These are phyloP conservation scores for Neotragus moschatus DNA, from an alignment of 2,113 vertebrate species.

Conservation along the genomic window DNA sequence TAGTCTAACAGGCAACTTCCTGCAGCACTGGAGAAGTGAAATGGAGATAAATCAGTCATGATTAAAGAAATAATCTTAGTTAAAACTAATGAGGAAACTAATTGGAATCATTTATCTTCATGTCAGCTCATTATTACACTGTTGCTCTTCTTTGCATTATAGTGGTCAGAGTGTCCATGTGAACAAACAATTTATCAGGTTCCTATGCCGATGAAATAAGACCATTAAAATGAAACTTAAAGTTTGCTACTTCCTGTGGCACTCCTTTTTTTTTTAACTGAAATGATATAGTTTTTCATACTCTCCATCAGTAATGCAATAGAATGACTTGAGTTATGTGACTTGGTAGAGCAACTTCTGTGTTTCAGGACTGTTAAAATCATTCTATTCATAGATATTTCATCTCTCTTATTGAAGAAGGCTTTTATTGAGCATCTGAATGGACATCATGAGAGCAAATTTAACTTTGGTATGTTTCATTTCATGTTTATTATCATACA, in stretches of 20 bases:
- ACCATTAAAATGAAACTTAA: background rate
- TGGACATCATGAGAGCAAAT: background rate
- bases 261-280: background rate
- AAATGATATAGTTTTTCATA: background rate
- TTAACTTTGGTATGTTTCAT: background rate
- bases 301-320: background rate
- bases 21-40: conserved; percentile 4
- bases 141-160: conserved; percentile 45
- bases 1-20: background rate
- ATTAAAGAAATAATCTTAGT: conserved; percentile 69
- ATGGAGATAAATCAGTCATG: conserved; percentile 67
- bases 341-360: background rate
- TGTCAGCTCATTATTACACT: conserved; percentile 58
- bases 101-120: conserved; percentile 73
- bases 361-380: background rate
- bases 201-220: background rate
- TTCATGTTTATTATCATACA: background rate
- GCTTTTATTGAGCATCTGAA: background rate
- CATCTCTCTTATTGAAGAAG: background rate
- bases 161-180: background rate
- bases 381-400: background rate
- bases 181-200: conserved; percentile 14
- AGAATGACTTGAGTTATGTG: background rate
- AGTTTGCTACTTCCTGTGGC: background rate
- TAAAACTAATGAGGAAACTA: conserved; percentile 74